phyloP scores from a whole-genome alignment of 2,888 invertebrate species.

The Chymomyza fuscimana region DNA sequence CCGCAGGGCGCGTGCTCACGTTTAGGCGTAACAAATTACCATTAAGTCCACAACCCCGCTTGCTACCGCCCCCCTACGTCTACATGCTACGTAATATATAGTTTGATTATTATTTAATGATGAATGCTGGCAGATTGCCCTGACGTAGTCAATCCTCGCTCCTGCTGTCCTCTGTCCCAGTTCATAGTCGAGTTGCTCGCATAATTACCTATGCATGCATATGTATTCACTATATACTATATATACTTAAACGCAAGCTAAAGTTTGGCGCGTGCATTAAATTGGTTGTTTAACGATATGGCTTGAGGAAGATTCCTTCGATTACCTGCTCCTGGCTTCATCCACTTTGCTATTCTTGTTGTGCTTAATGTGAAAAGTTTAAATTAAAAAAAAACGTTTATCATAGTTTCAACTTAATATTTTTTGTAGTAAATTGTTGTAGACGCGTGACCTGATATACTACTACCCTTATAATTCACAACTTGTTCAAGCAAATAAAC shows the following conservation, averaged over 20 bases:
- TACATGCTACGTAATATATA: constrained; percentile 7
- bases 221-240: constrained; percentile 31
- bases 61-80: neutral
- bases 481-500: too few relatives aligned
- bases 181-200: neutral
- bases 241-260: constrained; percentile 50
- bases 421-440: neutral
- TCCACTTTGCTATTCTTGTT: neutral
- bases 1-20: constrained; percentile 71
- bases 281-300: neutral
- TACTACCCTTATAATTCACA: too few relatives aligned
- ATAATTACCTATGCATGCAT: constrained; percentile 5
- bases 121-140: constrained; percentile 53
- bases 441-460: neutral
- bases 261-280: constrained; percentile 20
- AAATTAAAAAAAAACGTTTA: constrained; percentile 9
- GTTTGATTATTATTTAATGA: constrained; percentile 74
- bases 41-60: constrained; percentile 45
- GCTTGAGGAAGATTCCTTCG: neutral
- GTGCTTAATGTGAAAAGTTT: constrained; percentile 24
- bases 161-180: neutral
- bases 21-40: constrained; percentile 79
- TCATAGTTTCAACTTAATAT: neutral
- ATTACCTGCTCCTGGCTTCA: neutral
- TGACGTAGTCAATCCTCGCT: constrained; percentile 2